These are phyloP conservation scores for Elanus axillaris DNA, from an alignment of 2,113 vertebrate species.

Conservation along the genomic window DNA sequence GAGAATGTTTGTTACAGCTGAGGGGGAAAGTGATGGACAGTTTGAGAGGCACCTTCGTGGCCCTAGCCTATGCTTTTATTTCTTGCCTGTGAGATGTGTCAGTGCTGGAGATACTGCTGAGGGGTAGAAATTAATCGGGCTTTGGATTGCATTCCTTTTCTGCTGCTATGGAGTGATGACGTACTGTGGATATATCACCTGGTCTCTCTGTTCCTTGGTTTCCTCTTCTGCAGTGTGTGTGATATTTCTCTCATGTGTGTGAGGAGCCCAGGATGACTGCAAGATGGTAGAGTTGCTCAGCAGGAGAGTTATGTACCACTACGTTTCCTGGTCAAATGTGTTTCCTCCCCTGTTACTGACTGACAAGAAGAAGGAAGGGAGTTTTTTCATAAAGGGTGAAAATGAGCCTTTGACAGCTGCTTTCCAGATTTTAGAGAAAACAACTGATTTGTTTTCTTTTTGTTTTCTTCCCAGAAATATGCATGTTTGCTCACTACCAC, in stretches of 20 bases:
- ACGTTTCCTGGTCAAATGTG: neutral
- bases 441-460: neutral
- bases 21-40: neutral
- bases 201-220: neutral
- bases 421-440: constrained; percentile 2
- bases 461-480: neutral
- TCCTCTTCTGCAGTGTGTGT: neutral
- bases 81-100: neutral
- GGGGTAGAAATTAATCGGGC: neutral
- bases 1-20: neutral
- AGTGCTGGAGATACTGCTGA: neutral
- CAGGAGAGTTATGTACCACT: neutral
- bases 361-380: neutral
- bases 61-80: neutral
- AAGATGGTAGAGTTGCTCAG: neutral
- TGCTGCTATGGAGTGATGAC: neutral
- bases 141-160: neutral
- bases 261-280: neutral
- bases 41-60: neutral
- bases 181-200: neutral
- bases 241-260: neutral
- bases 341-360: neutral
- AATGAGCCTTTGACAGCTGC: neutral
- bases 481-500: neutral
- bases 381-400: neutral